Evolutionary conservation across 2,888 invertebrate genomes (phyloP).

Genomic region (Tricholauxania praeusta): DNA sequence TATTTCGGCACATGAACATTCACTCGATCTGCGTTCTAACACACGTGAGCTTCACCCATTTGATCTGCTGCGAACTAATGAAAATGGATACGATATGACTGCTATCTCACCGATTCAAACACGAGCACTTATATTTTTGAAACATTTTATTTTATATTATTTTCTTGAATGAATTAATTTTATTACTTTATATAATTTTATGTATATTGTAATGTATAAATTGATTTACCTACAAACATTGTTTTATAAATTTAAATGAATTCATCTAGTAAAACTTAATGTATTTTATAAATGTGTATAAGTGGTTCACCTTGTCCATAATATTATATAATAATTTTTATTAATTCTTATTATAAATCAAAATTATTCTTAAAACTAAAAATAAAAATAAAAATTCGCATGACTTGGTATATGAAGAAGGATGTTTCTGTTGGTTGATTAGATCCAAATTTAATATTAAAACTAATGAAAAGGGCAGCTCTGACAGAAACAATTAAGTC

Average conservation of each 20-base stretch:
- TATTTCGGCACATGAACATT: too few relatives aligned
- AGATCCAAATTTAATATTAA: too few relatives aligned
- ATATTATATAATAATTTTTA: slow-evolving; percentile 36
- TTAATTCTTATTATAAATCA: slow-evolving; percentile 20
- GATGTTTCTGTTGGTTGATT: too few relatives aligned
- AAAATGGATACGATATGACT: not conserved
- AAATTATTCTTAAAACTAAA: slow-evolving; percentile 4
- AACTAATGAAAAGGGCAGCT: too few relatives aligned
- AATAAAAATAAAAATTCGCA: slow-evolving; percentile 22
- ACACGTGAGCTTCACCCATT: not conserved
- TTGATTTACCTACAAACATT: slow-evolving; percentile 63
- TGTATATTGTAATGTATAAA: slow-evolving; percentile 52
- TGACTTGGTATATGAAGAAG: not conserved
- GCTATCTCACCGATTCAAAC: slow-evolving; percentile 32
- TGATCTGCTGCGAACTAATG: not conserved
- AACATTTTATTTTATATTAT: slow-evolving; percentile 39
- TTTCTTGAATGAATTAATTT: slow-evolving; percentile 36
- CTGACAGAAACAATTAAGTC: too few relatives aligned
- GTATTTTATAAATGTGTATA: slow-evolving; percentile 38
- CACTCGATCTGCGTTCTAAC: too few relatives aligned
- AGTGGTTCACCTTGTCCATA: slow-evolving; percentile 36
- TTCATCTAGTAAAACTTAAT: slow-evolving; percentile 51
- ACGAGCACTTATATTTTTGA: slow-evolving; percentile 20
- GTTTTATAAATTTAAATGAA: slow-evolving; percentile 50
- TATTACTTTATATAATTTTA: slow-evolving; percentile 37